Conservation (phyloP, 1,140 invertebrate species). For the Drosophila ohnishii region DNA sequence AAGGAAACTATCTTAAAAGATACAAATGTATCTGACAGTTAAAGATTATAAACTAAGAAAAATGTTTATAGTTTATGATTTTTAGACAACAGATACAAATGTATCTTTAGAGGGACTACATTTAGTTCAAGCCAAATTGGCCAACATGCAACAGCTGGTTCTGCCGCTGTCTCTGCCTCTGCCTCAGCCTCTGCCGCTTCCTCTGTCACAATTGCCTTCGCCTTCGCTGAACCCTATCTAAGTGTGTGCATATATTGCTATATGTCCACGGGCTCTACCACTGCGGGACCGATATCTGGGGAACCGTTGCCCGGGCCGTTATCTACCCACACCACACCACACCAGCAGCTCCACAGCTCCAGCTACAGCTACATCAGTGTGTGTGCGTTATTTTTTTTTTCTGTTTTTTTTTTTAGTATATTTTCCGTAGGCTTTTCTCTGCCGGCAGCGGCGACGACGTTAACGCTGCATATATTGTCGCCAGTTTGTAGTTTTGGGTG, state of each 20-base stretch:
- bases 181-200: neutral
- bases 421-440: slow-evolving; percentile 55
- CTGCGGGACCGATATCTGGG: slow-evolving; percentile 56
- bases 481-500: slow-evolving; percentile 59
- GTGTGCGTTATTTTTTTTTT: slow-evolving; percentile 5
- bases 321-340: slow-evolving; percentile 70
- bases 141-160: slow-evolving; percentile 29
- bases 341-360: neutral
- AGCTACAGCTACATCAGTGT: neutral
- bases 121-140: slow-evolving; percentile 1
- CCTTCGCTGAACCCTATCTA: slow-evolving; percentile 10
- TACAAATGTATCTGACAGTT: too few species aligned
- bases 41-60: too few species aligned
- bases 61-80: neutral
- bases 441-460: slow-evolving; percentile 16
- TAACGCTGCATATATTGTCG: slow-evolving; percentile 26
- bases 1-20: too few species aligned
- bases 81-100: neutral
- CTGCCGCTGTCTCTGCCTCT: neutral
- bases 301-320: slow-evolving; percentile 45
- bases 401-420: slow-evolving; percentile 8
- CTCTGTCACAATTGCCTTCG: neutral
- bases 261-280: slow-evolving; percentile 51
- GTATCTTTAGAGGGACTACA: too few species aligned
- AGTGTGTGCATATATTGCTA: slow-evolving; percentile 25